Base-by-base conservation (phyloP, 2,888 invertebrate genomes). In the Hipparchia sbordonii region DNA sequence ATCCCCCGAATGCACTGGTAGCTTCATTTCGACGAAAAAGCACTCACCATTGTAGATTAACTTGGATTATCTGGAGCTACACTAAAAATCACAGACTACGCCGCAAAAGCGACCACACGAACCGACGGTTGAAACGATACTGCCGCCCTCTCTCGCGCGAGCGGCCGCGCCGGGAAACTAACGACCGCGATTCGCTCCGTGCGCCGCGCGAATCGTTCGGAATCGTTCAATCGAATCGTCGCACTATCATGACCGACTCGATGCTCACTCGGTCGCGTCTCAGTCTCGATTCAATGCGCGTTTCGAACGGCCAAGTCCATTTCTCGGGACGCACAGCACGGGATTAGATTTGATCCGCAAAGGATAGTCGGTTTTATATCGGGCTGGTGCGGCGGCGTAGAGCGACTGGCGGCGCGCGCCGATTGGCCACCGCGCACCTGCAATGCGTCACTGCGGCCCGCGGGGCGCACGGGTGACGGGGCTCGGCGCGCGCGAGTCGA, bases 381-480 rank as follows among this genome's bases (percentile, higher is more conserved):
- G 90, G 94, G 93, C 95, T 96, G 95, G 95, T 95, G 96, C 95
- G 95, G 95, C 95, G 95, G 95, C 95, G 95, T 95, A 95, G 95
- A 96, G 95, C 95, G 95, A 95, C 94, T 94, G 94, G 94, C 95
- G 92, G 92, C 93, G 95, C 95, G 94, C 95, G 95, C 94, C 95
- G 95, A 96, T 97, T 96, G 96, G 96, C 95, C 95, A 94, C 89
- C 94, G 95, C 95, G 95, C 96, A 97, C 96, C 97, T 96, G 97
- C 97, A 97, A 96, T 97, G 96, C 96, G 96, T 96, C 96, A 96
- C 90, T 91, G 93, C 92, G 92, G 90, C 89, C 81, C 82, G 83
- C 82, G 80, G 78, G 79, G 78, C 77, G 81, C 81, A 80, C 80
- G 77, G 82, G 81, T 61, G 60, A 13, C 33, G 78, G 82, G 82